Evolutionary conservation across 2,888 invertebrate species (phyloP).

Genomic region (Ochropacha duplaris): DNA sequence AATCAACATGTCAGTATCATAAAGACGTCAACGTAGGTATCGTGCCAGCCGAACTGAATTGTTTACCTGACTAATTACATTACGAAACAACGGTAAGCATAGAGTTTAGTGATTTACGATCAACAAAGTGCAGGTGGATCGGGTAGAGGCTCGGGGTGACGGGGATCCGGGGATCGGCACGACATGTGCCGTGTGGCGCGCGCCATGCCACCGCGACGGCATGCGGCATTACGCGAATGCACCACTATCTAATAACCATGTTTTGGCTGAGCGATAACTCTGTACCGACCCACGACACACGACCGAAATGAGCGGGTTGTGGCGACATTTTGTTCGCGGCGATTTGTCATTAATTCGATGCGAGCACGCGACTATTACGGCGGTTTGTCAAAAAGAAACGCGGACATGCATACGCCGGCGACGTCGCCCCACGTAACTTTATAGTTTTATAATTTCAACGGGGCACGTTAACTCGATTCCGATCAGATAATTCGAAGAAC

Average conservation of each 20-base stretch:
- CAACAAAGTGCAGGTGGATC: conserved; percentile 47
- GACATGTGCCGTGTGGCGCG: conserved; percentile 71
- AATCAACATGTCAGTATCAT: conserved; percentile 20
- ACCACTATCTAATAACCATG: conserved; percentile 78
- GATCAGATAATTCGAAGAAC: conserved; percentile 69
- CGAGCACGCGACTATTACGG: conserved; percentile 77
- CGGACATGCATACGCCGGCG: conserved; percentile 72
- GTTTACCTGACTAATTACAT: conserved; percentile 65
- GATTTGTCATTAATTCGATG: conserved; percentile 76
- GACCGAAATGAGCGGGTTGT: conserved; percentile 73
- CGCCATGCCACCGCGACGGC: conserved; percentile 44
- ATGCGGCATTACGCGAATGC: conserved; percentile 67
- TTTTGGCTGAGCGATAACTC: conserved; percentile 61
- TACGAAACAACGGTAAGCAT: conserved; percentile 41
- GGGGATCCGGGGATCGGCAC: conserved; percentile 44
- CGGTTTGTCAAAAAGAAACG: conserved; percentile 73
- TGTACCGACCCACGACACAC: conserved; percentile 62
- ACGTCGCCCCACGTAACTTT: conserved; percentile 73
- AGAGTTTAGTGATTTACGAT: conserved; percentile 67
- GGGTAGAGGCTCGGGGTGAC: background rate
- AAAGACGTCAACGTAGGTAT: conserved; percentile 31
- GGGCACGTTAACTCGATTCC: conserved; percentile 77
- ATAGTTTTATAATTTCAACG: conserved; percentile 76
- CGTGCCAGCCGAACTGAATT: conserved; percentile 47
- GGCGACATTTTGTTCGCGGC: conserved; percentile 68